Evolutionary conservation across 2,797 vertebrate species (phyloP), one percentile per base, ranked within the genome.

Genomic region (Tenualosa ilisha): DNA sequence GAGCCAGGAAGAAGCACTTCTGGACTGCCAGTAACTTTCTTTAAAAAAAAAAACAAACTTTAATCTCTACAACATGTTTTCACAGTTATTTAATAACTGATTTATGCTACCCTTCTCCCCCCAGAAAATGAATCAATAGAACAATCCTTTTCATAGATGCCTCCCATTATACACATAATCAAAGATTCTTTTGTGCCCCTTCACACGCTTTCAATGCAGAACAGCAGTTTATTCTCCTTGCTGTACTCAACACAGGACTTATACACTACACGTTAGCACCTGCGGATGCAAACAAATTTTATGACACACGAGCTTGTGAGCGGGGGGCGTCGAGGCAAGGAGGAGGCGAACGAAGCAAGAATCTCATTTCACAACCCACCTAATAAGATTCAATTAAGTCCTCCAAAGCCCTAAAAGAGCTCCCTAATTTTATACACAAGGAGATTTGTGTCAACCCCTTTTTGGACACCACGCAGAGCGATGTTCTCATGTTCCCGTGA

Each of bases 351-450:
- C 65, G n/a, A 84, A 85, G 68, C 61, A 37, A 79, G 37, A 83
- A 5, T 84, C 26, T 22, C 75, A 89, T 92, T 91, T 91, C 88
- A 92, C 91, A 91, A 88, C 59, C 90, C 88, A 89, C 84, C 87
- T 89, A 83, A 84, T 86, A 87, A 88, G 87, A 91, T 91, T 93
- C 90, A 92, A 91, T 92, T 92, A 92, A 91, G 89, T 20, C 59
- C 37, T 12, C 63, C 85, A 89, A 88, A 86, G 84, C 86, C 83
- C 81, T 37, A 83, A 88, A 83, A 81, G 31, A 43, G 68, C 0
- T 65, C 31, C 56, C 83, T 82, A 37, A 68, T 83, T 83, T 86
- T 84, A 87, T 85, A 84, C 87, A 89, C 87, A 89, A 90, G 87
- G 85, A 6, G 59, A 91, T 81, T 86, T 81, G 89, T 85, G 91